Base-by-base conservation (phyloP, 2,888 invertebrate genomes). In the Unio pictorum region DNA sequence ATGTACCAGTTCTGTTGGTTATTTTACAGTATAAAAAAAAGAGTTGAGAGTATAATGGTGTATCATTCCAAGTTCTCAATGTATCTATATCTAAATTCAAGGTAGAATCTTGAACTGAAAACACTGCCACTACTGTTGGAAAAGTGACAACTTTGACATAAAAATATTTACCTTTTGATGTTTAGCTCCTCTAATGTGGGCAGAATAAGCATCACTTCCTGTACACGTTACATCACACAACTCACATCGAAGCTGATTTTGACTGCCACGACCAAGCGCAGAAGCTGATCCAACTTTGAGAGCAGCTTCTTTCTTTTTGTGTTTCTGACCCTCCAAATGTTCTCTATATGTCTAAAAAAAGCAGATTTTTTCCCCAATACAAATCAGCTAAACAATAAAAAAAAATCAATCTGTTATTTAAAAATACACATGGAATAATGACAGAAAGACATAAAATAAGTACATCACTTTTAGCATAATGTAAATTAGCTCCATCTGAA, bases 151-250 rank as follows among this genome's bases (percentile, higher is more conserved):
- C 23, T n/a, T 26, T n/a, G 23, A 68, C 18, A 17, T 55, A 34
- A 20, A 6, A 30, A 23, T 34, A 45, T 66, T 65, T 69, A 97
- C 90, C 92, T 98, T 98, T 91, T 97, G 97, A 92, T 99, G 99
- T 91, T 99, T 99, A 81, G 97, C 95, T 74, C 99, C 99, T 72
- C 98, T 93, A 82, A 99, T 96, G 91, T 99, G 99, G 62, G 98
- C 97, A 59, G 97, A 97, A 91, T 99, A 99, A 0, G 99, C 98
- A 92, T 99, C 99, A 69, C 96, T 95, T 69, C 99, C 99, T 18
- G 99, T 99, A 91, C 99, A 99, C 18, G 98, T 97, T 17, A 99
- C 98, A 92, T 98, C 97, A 87, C 99, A 99, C 73, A 99, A 93
- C 91, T 99, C 98, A 91, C 99, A 99, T 80, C 97, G 94, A 86